These are phyloP conservation scores for Notolepis coatsorum DNA, from an alignment of 2,797 vertebrate genomes.

Conservation along the genomic window DNA sequence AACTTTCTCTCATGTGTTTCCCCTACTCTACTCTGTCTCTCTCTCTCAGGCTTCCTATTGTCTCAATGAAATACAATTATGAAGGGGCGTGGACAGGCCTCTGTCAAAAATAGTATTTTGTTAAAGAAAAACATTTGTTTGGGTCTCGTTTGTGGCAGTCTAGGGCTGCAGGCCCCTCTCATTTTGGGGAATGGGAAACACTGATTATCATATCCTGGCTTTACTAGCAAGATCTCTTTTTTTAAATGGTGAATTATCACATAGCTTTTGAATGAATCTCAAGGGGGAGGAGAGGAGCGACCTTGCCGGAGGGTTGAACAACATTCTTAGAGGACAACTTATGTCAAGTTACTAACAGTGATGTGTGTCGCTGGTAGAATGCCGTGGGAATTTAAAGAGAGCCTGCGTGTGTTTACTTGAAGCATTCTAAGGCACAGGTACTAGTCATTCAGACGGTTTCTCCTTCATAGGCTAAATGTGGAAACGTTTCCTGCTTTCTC, in stretches of 20 bases:
- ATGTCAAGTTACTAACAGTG: not conserved
- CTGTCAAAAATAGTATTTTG: no score
- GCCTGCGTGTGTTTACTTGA: no score
- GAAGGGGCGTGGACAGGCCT: no score
- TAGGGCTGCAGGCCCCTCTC: constrained; percentile 6
- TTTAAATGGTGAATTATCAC: not conserved
- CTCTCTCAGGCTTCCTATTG: no score
- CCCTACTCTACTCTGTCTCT: no score
- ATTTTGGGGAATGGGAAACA: constrained; percentile 19
- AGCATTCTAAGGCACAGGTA: no score
- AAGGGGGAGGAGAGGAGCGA: not conserved
- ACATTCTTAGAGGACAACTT: not conserved
- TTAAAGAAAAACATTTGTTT: no score
- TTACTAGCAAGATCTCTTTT: constrained; percentile 18
- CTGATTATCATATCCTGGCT: not conserved
- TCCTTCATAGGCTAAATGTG: not conserved
- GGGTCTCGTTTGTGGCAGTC: no score
- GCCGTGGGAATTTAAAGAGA: not conserved
- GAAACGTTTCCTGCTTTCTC: not conserved
- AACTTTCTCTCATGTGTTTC: no score
- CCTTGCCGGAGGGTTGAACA: not conserved
- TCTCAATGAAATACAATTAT: no score
- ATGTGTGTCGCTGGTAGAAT: no score
- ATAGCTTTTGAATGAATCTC: not conserved
- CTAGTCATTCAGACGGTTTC: not conserved